These are phyloP conservation scores for Cerceris ruficornis DNA, from an alignment of 2,888 invertebrate genomes.

Conservation along the genomic window DNA sequence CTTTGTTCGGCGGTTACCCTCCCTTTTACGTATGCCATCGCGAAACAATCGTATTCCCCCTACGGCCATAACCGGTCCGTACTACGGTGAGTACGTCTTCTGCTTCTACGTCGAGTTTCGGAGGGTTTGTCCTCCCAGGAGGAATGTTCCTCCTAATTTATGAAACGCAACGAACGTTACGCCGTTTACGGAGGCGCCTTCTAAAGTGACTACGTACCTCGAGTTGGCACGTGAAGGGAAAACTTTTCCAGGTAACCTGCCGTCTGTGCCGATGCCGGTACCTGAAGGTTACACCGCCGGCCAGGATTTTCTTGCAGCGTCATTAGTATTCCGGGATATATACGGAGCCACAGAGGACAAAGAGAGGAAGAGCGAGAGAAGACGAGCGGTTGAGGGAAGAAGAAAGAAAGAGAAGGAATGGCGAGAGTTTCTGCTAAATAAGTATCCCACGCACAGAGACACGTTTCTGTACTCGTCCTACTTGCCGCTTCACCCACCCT, in stretches of 20 bases:
- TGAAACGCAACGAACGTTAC: constrained; percentile 63
- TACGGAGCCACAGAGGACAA: constrained; percentile 39
- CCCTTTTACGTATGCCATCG: constrained; percentile 61
- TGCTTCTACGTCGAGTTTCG: constrained; percentile 54
- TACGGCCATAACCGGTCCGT: constrained; percentile 60
- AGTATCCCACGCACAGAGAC: constrained; percentile 64
- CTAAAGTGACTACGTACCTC: constrained; percentile 39
- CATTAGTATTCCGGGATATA: constrained; percentile 60
- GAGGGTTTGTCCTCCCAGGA: constrained; percentile 60
- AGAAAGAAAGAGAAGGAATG: constrained; percentile 11
- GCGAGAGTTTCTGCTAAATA: constrained; percentile 53
- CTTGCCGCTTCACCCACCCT: constrained; percentile 43
- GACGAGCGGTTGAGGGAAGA: neutral
- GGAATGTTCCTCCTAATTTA: constrained; percentile 66
- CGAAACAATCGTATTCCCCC: constrained; percentile 68
- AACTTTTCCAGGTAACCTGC: constrained; percentile 54
- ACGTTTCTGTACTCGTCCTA: constrained; percentile 62
- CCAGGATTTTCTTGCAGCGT: constrained; percentile 54
- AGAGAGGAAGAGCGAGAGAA: constrained; percentile 11
- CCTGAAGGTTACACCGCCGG: constrained; percentile 35
- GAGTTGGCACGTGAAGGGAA: constrained; percentile 50
- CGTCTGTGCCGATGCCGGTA: constrained; percentile 9
- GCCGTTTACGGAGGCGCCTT: constrained; percentile 55
- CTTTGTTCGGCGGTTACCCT: constrained; percentile 27
- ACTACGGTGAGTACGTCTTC: constrained; percentile 53